Percentiles rank a stretch among this genome's conserved stretches.
Evolutionary conservation across 1,140 invertebrate genomes (phyloP).

Genomic region (Cyrtorhinus lividipennis): DNA sequence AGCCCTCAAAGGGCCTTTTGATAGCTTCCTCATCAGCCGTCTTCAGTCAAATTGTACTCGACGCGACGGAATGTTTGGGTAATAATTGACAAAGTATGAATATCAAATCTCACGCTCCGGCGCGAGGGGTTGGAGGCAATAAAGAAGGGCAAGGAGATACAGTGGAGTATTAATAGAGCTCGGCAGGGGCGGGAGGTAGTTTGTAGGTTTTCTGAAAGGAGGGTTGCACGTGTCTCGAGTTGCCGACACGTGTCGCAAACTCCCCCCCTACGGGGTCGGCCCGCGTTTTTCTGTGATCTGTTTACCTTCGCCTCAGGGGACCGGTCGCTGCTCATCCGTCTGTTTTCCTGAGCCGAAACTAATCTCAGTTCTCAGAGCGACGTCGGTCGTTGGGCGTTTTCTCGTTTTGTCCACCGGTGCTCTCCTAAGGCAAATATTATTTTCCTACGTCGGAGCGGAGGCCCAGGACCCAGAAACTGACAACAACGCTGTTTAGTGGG

Average conservation of each 20-base stretch:
- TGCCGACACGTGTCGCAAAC: neutral
- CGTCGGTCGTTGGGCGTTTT: neutral
- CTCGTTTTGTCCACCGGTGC: no score
- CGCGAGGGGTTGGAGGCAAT: neutral
- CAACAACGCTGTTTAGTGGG: no score
- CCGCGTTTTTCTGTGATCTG: neutral
- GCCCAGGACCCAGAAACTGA: no score
- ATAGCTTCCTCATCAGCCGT: no score
- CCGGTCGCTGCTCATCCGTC: neutral
- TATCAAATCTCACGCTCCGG: neutral
- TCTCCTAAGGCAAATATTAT: no score
- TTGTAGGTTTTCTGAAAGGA: neutral
- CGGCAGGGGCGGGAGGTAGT: neutral
- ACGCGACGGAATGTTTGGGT: no score
- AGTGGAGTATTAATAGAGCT: neutral
- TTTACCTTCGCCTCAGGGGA: neutral
- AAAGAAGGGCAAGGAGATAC: neutral
- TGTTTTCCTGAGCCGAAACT: no score
- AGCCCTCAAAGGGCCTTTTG: no score
- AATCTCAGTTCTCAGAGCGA: no score
- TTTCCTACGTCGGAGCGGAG: no score
- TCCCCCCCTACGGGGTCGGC: no score
- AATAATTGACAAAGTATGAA: neutral
- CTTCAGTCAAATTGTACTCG: no score
- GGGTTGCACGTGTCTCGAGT: neutral